Base-by-base conservation (phyloP, 2,888 invertebrate species). In the Dermolepida albohirtum region DNA sequence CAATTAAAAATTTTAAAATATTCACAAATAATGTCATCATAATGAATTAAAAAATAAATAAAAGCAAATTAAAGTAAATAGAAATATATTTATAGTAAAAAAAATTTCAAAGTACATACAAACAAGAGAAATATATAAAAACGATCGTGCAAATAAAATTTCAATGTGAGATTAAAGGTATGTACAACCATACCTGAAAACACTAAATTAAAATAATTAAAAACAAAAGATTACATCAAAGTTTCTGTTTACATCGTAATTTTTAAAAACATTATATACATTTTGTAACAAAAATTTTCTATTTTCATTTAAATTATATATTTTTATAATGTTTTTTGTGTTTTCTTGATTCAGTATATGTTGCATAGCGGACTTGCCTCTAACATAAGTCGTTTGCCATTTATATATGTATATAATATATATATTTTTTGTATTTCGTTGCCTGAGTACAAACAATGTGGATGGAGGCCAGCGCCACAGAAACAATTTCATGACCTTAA, bases 381-480 rank as follows among this genome's bases (percentile, higher is more conserved):
- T 77, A 73, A 75, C 72, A 57, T 74, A 76, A 76, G 73, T 77
- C 72, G 70, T 74, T 72, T 77, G 75, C 73, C 75, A 65, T 69
- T 71, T 55, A 55, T 49, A 44, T 27, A 27, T 57, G 12, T 14
- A 54, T 59, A 10, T 64, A 22, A 22, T 12, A 34, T 52, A 54
- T 22, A 69, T 43, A 43, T 67, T 43, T 69, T 69, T 63, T 59
- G 71, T 71, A 68, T 66, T 70, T 69, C 71, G 72, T 73, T 78
- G 80, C 82, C 85, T 85, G 89, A 90, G 91, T 92, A 91, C 92
- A 92, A 92, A 92, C 92, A 92, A 92, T 92, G 92, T 91, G 92
- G 90, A 87, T 91, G 91, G 90, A 90, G 90, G 91, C 91, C 76
- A 73, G 76, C 74, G 75, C 76, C 73, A 74, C 72, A 75, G 68